A percentile compares a stretch with the other conserved stretches of the same genome.
Conservation (phyloP, 2,113 vertebrate species). For the Vidua macroura region DNA sequence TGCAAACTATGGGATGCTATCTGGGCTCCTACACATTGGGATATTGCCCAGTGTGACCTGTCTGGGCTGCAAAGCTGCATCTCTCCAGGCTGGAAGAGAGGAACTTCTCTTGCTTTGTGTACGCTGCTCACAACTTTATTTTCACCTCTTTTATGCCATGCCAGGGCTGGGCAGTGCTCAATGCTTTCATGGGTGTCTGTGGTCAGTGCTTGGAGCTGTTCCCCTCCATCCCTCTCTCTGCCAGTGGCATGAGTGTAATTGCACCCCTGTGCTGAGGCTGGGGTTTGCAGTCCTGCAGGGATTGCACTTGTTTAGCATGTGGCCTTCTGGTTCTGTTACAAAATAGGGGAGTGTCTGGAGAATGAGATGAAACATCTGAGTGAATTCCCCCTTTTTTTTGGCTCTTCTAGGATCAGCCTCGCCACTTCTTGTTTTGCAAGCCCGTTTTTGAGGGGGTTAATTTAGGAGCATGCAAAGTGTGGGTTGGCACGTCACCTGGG, state of each 20-base stretch:
- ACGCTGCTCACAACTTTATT: not conserved
- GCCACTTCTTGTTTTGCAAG: not conserved
- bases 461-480: accelerated
- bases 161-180: accelerated
- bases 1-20: accelerated
- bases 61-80: not conserved
- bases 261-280: not conserved
- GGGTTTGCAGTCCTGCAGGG: not conserved
- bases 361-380: not conserved
- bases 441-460: not conserved
- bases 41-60: not conserved
- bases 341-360: not conserved
- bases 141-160: not conserved
- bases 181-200: not conserved
- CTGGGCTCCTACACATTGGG: not conserved
- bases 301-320: not conserved
- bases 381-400: not conserved
- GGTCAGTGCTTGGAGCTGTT: not conserved
- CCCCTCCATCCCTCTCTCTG: not conserved
- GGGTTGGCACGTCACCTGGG: not conserved
- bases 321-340: not conserved
- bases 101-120: not conserved
- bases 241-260: not conserved
- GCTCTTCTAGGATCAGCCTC: not conserved
- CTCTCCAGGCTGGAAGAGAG: not conserved